These are phyloP conservation scores for Megalops cyprinoides DNA, from an alignment of 2,797 vertebrate species.

Conservation along the genomic window DNA sequence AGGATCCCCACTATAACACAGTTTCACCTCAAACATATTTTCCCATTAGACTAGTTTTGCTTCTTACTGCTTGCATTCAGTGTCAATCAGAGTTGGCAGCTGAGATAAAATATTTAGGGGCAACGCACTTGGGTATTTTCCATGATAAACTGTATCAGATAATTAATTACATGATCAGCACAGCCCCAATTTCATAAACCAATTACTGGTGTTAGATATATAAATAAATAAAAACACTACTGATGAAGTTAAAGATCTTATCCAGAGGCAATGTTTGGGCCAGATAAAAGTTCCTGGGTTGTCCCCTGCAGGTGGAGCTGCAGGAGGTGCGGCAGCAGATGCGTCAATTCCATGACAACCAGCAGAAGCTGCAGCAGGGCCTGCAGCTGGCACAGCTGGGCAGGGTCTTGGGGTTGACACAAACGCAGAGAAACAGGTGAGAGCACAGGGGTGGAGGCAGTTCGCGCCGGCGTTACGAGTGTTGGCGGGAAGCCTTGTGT, in stretches of 20 bases:
- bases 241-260: no score
- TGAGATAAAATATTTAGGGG: background rate
- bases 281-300: background rate
- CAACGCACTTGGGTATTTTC: no score
- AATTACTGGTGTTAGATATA: no score
- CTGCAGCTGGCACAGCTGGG: constrained; percentile 44
- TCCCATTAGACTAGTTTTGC: background rate
- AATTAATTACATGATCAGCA: background rate
- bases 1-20: no score
- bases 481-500: background rate
- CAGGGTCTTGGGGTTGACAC: constrained; percentile 18
- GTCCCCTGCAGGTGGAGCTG: constrained; percentile 72
- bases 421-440: constrained; percentile 58
- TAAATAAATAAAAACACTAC: no score
- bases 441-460: background rate
- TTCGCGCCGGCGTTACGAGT: background rate
- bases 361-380: constrained; percentile 56
- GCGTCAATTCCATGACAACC: constrained; percentile 61
- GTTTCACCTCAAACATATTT: no score
- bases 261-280: no score
- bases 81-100: background rate
- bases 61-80: background rate
- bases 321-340: constrained; percentile 70
- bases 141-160: no score
- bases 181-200: background rate